phyloP scores from a whole-genome alignment of 2,888 invertebrate genomes.

The Stenodema calcarata region DNA sequence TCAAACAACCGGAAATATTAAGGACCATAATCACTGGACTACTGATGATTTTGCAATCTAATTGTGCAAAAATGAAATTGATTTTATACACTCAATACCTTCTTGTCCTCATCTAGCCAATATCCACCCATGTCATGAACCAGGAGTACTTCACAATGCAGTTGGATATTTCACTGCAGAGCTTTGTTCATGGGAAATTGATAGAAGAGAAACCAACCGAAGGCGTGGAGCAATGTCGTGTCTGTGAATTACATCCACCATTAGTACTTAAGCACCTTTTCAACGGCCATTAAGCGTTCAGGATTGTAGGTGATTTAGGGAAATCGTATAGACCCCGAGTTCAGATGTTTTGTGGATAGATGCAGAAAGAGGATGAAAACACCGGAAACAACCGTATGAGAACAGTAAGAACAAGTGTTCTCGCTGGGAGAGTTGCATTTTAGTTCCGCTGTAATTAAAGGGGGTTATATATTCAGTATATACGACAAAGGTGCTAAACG shows the following conservation, averaged over 20 bases:
- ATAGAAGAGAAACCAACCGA: not conserved
- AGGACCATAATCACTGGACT: too few species aligned
- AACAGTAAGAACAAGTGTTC: not conserved
- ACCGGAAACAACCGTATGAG: not conserved
- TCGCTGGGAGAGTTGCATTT: not conserved
- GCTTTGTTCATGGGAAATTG: too few species aligned
- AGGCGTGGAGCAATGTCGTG: not conserved
- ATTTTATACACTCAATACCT: too few species aligned
- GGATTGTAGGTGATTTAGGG: not conserved
- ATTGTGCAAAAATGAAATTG: too few species aligned
- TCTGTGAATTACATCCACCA: not conserved
- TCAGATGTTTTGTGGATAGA: not conserved
- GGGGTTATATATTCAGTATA: not conserved
- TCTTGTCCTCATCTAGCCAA: too few species aligned
- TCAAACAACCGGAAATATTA: too few species aligned
- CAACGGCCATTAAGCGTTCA: constrained; percentile 8
- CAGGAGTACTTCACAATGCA: too few species aligned
- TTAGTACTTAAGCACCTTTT: not conserved
- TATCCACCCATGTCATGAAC: too few species aligned
- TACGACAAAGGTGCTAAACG: not conserved
- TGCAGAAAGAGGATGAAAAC: not conserved
- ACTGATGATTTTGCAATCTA: too few species aligned
- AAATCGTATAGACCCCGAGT: not conserved
- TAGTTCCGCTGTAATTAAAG: not conserved
- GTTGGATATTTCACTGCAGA: too few species aligned